Conservation (phyloP, 2,888 invertebrate genomes). For the Isoperla grammatica region DNA sequence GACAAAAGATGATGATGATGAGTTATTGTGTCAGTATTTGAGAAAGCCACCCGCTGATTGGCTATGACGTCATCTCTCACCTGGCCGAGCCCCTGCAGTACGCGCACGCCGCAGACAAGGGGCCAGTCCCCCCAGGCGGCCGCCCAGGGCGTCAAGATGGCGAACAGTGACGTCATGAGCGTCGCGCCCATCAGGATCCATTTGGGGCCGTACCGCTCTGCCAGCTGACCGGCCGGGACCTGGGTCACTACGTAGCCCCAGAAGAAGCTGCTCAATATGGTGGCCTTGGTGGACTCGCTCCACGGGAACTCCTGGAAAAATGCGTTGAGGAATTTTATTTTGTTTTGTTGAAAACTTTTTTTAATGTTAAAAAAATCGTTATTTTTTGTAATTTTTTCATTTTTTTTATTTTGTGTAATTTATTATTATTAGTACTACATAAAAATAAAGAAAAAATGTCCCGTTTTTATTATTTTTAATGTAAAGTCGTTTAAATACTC, state of each 20-base stretch:
- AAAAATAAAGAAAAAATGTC: no score
- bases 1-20: no score
- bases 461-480: no score
- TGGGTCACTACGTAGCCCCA: slow-evolving; percentile 74
- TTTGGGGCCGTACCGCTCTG: slow-evolving; percentile 69
- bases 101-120: slow-evolving; percentile 58
- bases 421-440: no score
- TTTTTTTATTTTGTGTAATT: no score
- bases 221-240: slow-evolving; percentile 57
- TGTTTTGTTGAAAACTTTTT: no score
- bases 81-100: slow-evolving; percentile 64
- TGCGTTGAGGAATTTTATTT: not conserved
- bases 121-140: slow-evolving; percentile 58
- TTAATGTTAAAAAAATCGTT: no score
- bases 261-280: slow-evolving; percentile 62
- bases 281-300: slow-evolving; percentile 51
- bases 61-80: slow-evolving; percentile 32
- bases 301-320: slow-evolving; percentile 53
- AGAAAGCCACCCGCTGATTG: no score
- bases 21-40: no score
- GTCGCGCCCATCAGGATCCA: slow-evolving; percentile 52
- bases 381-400: no score
- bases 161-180: slow-evolving; percentile 55
- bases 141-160: slow-evolving; percentile 60
- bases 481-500: no score